phyloP scores from a whole-genome alignment of 2,888 invertebrate genomes.

The Tetheella fluctuosa region DNA sequence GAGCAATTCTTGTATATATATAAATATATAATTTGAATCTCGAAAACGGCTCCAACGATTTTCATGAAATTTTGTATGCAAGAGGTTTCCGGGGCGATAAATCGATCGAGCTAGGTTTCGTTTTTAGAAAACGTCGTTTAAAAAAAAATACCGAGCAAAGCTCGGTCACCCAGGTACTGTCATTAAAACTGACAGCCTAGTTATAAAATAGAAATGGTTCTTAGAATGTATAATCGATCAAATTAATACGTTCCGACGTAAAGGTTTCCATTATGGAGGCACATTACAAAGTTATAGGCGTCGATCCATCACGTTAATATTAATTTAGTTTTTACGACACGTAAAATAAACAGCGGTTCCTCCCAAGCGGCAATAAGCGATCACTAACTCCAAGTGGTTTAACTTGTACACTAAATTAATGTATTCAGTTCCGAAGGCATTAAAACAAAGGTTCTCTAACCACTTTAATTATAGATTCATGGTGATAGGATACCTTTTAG shows the following conservation, averaged over 20 bases:
- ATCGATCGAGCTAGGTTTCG: too few species aligned
- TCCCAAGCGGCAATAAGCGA: slow-evolving; percentile 2
- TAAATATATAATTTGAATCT: too few species aligned
- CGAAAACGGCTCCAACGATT: too few species aligned
- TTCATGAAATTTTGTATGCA: too few species aligned
- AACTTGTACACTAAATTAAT: background rate
- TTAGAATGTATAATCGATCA: background rate
- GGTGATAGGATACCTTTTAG: too few species aligned
- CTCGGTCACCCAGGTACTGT: too few species aligned
- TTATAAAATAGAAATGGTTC: background rate
- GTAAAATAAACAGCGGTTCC: slow-evolving; percentile 7
- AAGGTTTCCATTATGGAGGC: slow-evolving; percentile 1
- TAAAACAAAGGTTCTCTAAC: too few species aligned
- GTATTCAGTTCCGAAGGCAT: background rate
- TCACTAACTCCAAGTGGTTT: slow-evolving; percentile 3
- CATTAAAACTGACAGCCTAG: background rate
- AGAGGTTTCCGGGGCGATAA: too few species aligned
- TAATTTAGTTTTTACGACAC: slow-evolving; percentile 12
- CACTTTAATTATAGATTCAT: too few species aligned
- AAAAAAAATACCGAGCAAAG: too few species aligned
- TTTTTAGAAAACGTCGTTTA: too few species aligned
- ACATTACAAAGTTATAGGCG: slow-evolving; percentile 5
- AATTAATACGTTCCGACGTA: background rate
- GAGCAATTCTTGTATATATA: too few species aligned
- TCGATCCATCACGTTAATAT: slow-evolving; percentile 10